phyloP scores from a whole-genome alignment of 2,113 vertebrate species.

The Syrmaticus mikado region DNA sequence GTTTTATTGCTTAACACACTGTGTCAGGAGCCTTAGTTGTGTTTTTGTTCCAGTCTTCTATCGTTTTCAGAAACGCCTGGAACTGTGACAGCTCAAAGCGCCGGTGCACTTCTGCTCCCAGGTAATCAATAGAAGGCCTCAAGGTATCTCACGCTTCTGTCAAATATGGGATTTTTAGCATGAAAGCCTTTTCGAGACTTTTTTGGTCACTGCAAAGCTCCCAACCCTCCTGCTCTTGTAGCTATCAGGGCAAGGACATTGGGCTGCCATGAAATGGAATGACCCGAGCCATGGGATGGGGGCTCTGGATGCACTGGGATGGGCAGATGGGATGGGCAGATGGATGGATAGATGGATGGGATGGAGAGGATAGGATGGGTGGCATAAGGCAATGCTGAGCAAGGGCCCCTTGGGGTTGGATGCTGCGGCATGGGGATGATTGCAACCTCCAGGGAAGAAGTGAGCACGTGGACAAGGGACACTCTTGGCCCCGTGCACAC shows the following conservation, averaged over 20 bases:
- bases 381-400: background rate
- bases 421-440: background rate
- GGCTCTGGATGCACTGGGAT: accelerated
- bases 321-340: background rate
- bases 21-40: conserved; percentile 41
- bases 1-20: conserved; percentile 29
- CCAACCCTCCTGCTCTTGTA: background rate
- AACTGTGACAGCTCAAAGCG: conserved; percentile 60
- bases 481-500: too few relatives aligned
- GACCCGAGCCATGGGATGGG: accelerated
- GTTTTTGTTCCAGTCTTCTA: conserved; percentile 57
- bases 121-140: conserved; percentile 62
- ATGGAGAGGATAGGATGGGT: background rate
- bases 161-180: conserved; percentile 31
- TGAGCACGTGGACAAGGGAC: background rate
- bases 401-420: background rate
- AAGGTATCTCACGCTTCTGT: conserved; percentile 52
- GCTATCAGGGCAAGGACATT: background rate
- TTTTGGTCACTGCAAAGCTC: background rate
- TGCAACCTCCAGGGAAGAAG: background rate
- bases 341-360: background rate
- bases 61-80: conserved; percentile 54
- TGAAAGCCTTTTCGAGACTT: conserved; percentile 1
- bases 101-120: conserved; percentile 20
- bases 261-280: background rate